A percentile compares a stretch with the other conserved stretches of the same genome.
These are phyloP conservation scores for Gallinago media DNA, from an alignment of 2,113 vertebrate species.

Conservation along the genomic window DNA sequence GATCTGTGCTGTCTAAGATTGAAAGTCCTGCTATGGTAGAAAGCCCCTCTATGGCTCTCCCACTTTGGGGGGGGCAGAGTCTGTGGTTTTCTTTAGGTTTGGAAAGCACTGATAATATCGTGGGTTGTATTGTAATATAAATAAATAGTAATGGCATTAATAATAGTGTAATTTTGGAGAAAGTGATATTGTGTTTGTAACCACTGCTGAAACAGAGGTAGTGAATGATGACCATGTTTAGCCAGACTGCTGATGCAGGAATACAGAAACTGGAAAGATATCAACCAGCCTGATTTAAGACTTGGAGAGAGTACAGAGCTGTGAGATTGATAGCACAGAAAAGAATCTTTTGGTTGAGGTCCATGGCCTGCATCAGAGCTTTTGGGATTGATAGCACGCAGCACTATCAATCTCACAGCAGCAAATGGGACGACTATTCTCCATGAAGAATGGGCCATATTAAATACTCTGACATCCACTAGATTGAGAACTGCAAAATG, in stretches of 20 bases:
- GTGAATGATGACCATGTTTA: constrained; percentile 78
- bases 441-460: constrained; percentile 81
- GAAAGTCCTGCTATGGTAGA: background rate
- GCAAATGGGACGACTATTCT: constrained; percentile 80
- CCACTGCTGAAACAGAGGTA: constrained; percentile 60
- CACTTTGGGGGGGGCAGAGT: background rate
- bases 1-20: background rate
- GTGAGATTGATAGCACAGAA: constrained; percentile 80
- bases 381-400: constrained; percentile 78
- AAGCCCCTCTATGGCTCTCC: background rate
- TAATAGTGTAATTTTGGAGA: background rate
- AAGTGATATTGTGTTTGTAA: constrained; percentile 58
- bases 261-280: constrained; percentile 77
- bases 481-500: constrained; percentile 82
- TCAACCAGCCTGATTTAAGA: constrained; percentile 80
- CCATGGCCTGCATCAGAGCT: constrained; percentile 79
- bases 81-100: background rate
- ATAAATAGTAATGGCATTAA: constrained; percentile 43
- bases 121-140: background rate
- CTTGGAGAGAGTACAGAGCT: constrained; percentile 67
- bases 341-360: constrained; percentile 82
- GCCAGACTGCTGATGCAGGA: constrained; percentile 81
- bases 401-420: constrained; percentile 79
- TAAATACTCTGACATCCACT: constrained; percentile 82
- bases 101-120: background rate